phyloP scores from a whole-genome alignment of 2,888 invertebrate species.

The Athalia rosae region DNA sequence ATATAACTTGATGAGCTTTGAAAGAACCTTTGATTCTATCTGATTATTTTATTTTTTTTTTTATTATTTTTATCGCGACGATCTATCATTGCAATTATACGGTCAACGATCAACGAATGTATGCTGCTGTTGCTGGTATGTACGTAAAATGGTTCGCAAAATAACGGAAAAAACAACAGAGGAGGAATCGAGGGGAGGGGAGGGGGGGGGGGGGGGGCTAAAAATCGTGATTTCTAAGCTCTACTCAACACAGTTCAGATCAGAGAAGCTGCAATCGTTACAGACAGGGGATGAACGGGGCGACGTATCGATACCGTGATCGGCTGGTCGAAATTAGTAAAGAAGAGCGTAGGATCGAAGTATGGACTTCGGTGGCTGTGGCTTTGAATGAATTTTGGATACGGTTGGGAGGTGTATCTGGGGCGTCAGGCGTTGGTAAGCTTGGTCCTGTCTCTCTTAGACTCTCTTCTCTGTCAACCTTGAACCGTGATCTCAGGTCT shows the following conservation, averaged over 20 bases:
- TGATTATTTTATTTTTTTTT: too few species aligned
- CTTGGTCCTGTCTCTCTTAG: conserved; percentile 69
- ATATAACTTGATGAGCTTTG: too few species aligned
- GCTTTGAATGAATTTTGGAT: neutral
- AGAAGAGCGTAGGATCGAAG: too few species aligned
- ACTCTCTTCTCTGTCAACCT: conserved; percentile 23
- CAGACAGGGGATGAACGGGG: conserved; percentile 20
- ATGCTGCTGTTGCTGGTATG: neutral
- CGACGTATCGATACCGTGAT: too few species aligned
- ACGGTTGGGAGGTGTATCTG: conserved; percentile 33
- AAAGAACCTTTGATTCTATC: too few species aligned
- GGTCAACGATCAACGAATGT: neutral
- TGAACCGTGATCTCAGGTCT: neutral
- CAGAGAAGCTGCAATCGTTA: conserved; percentile 40
- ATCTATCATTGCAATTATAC: neutral
- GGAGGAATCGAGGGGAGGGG: neutral
- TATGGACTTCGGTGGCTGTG: too few species aligned
- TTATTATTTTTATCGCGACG: too few species aligned
- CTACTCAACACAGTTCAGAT: conserved; percentile 42
- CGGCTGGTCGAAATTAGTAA: too few species aligned
- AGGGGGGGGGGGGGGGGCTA: too few species aligned
- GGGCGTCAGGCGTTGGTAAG: conserved; percentile 61
- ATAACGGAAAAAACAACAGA: neutral
- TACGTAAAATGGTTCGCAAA: neutral
- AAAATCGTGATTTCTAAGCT: neutral